These are phyloP conservation scores for Cygnus atratus DNA, from an alignment of 2,113 vertebrate genomes.

Conservation along the genomic window DNA sequence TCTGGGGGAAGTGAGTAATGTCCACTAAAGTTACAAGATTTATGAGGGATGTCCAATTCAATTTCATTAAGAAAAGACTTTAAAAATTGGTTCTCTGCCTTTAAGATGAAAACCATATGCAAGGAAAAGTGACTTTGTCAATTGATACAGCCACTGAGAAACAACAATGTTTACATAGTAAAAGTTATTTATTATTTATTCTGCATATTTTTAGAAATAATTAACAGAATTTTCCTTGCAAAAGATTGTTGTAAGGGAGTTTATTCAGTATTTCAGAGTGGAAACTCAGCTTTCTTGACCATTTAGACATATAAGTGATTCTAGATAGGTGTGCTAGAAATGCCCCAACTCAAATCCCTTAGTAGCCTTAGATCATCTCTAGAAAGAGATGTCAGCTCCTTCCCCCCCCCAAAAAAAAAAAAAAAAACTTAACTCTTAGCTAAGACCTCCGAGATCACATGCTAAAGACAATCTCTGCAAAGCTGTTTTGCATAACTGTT, in stretches of 20 bases:
- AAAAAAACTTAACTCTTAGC: not conserved
- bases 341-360: not conserved
- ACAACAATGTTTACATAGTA: not conserved
- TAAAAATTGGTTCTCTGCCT: slow-evolving; percentile 62
- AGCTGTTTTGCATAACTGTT: not conserved
- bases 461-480: not conserved
- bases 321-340: not conserved
- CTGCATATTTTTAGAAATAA: not conserved
- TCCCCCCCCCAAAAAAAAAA: not conserved
- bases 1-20: slow-evolving; percentile 69
- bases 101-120: slow-evolving; percentile 75
- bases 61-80: slow-evolving; percentile 72
- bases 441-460: not conserved
- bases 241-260: not conserved
- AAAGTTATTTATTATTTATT: not conserved
- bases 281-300: not conserved
- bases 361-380: not conserved
- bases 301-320: not conserved
- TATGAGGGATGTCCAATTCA: slow-evolving; percentile 70
- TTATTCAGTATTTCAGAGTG: not conserved
- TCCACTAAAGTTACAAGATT: slow-evolving; percentile 76
- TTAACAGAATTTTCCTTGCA: not conserved
- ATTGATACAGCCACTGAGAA: slow-evolving; percentile 50
- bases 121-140: slow-evolving; percentile 58
- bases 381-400: not conserved